These are phyloP conservation scores for Ageneiosus marmoratus DNA, from an alignment of 2,113 vertebrate genomes.

Conservation along the genomic window DNA sequence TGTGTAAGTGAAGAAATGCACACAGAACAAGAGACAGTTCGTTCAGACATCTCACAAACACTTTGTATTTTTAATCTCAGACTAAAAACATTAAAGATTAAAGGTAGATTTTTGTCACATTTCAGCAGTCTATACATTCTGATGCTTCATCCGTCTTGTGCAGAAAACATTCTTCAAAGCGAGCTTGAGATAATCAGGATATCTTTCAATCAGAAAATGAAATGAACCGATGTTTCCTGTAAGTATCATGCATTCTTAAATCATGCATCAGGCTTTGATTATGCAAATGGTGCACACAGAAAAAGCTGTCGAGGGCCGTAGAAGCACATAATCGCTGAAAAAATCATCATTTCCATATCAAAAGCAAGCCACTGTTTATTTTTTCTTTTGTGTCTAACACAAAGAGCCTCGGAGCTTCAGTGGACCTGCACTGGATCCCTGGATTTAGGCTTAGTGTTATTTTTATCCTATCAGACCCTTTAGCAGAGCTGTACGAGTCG, in stretches of 20 bases:
- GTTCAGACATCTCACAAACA: not conserved
- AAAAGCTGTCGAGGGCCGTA: not conserved
- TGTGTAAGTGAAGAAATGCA: not conserved
- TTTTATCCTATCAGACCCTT: not conserved
- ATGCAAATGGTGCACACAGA: not conserved
- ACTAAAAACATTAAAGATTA: not conserved
- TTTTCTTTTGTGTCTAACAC: conserved; percentile 13
- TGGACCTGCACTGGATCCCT: not conserved
- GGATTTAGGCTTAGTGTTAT: not conserved
- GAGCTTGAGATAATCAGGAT: too few species aligned
- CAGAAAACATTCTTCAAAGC: not conserved
- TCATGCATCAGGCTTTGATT: not conserved
- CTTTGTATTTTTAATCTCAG: not conserved
- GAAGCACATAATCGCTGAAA: conserved; percentile 17
- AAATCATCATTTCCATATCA: conserved; percentile 28
- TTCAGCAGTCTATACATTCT: not conserved
- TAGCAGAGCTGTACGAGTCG: not conserved
- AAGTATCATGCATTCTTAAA: too few species aligned
- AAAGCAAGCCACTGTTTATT: not conserved
- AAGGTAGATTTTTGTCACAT: too few species aligned
- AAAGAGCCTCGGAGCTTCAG: not conserved
- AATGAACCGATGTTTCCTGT: too few species aligned
- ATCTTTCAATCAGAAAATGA: too few species aligned
- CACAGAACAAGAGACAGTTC: not conserved
- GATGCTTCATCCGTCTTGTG: too few species aligned